These are phyloP conservation scores for Piaya cayana DNA, from an alignment of 2,113 vertebrate genomes.

Conservation along the genomic window DNA sequence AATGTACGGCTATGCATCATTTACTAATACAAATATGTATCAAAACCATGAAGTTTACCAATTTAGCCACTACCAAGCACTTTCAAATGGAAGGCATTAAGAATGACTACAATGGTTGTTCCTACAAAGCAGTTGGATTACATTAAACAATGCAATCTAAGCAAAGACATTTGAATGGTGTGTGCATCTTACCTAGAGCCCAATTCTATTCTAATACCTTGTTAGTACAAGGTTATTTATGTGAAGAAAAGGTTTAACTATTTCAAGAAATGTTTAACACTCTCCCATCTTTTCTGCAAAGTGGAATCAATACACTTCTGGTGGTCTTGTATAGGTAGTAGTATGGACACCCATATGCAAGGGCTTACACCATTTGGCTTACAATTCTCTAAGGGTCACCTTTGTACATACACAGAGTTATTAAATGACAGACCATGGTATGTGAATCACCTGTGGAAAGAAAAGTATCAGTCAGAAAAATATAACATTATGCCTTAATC, in stretches of 20 bases:
- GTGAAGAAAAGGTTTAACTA: background rate
- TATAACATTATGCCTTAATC: background rate
- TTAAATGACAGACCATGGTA: background rate
- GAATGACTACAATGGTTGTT: background rate
- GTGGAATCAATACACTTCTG: background rate
- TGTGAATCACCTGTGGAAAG: background rate
- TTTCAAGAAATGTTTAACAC: background rate
- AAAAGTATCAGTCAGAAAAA: background rate
- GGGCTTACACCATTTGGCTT: background rate
- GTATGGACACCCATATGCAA: background rate
- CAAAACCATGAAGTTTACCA: background rate
- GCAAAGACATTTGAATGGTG: background rate
- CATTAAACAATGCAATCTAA: background rate
- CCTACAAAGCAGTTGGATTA: background rate
- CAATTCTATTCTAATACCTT: background rate
- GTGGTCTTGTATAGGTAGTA: background rate
- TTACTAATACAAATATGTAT: background rate
- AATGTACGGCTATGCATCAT: fast-evolving
- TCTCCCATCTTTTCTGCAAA: background rate
- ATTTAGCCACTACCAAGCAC: background rate
- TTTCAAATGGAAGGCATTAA: background rate
- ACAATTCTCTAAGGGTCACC: background rate
- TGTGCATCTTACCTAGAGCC: background rate
- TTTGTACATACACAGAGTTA: fast-evolving
- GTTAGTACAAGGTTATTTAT: background rate